phyloP scores from a whole-genome alignment of 2,113 vertebrate species.

The Herpetotheres cachinnans region DNA sequence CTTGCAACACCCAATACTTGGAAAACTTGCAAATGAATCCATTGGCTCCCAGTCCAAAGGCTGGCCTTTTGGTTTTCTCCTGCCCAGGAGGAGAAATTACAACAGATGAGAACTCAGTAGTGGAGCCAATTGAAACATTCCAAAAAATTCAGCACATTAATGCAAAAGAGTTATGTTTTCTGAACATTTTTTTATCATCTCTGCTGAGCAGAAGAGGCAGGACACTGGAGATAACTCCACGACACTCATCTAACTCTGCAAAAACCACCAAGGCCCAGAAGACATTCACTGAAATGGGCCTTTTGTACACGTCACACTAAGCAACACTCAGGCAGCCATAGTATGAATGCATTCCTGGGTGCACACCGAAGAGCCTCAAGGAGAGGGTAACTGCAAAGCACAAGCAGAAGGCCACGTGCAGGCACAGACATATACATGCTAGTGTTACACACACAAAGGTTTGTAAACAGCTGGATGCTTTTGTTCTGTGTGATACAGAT shows the following conservation, averaged over 20 bases:
- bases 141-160: background rate
- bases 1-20: background rate
- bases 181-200: background rate
- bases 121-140: background rate
- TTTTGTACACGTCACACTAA: background rate
- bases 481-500: background rate
- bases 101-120: conserved; percentile 35
- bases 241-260: background rate
- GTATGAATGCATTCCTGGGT: background rate
- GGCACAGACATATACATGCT: background rate
- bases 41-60: background rate
- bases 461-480: background rate
- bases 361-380: background rate
- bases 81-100: background rate
- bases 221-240: background rate
- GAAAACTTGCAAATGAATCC: conserved; percentile 13
- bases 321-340: background rate
- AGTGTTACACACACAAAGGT: background rate
- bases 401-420: background rate
- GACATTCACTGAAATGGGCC: background rate
- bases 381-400: background rate
- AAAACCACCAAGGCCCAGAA: background rate
- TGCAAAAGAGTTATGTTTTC: background rate
- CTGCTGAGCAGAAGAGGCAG: background rate
- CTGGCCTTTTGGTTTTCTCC: background rate